A percentile compares a stretch with the other conserved stretches of the same genome.
Conservation (phyloP, 2,113 vertebrate genomes). For the Bothrops jararaca region DNA sequence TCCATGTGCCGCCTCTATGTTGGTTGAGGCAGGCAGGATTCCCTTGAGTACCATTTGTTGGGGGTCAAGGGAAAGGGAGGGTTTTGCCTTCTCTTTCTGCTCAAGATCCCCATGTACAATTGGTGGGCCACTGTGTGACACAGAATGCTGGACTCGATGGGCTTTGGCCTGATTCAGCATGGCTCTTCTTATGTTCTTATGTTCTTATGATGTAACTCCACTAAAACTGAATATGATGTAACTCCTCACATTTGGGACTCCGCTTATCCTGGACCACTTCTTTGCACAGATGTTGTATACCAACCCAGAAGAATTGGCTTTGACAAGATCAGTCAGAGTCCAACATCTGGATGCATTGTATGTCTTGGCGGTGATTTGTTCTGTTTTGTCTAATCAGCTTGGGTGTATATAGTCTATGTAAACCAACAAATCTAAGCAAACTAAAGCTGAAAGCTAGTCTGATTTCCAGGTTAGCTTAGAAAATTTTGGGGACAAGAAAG, state of each 20-base stretch:
- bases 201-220: neutral
- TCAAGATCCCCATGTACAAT: too few relatives aligned
- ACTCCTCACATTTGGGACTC: neutral
- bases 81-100: too few relatives aligned
- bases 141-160: too few relatives aligned
- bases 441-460: neutral
- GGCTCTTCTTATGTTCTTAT: too few relatives aligned
- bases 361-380: neutral
- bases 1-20: too few relatives aligned
- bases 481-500: neutral
- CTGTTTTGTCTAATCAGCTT: neutral
- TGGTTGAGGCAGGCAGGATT: too few relatives aligned
- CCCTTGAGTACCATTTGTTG: too few relatives aligned
- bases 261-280: neutral
- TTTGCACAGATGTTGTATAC: neutral
- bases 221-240: neutral
- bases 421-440: neutral
- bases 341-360: neutral
- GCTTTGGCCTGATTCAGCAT: too few relatives aligned
- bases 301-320: neutral
- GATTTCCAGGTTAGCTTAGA: neutral
- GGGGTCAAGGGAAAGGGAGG: too few relatives aligned
- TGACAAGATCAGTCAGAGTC: neutral
- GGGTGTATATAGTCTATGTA: neutral
- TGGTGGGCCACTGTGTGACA: too few relatives aligned